These are phyloP conservation scores for Drosophila siamana DNA, from an alignment of 2,888 invertebrate species.

Conservation along the genomic window DNA sequence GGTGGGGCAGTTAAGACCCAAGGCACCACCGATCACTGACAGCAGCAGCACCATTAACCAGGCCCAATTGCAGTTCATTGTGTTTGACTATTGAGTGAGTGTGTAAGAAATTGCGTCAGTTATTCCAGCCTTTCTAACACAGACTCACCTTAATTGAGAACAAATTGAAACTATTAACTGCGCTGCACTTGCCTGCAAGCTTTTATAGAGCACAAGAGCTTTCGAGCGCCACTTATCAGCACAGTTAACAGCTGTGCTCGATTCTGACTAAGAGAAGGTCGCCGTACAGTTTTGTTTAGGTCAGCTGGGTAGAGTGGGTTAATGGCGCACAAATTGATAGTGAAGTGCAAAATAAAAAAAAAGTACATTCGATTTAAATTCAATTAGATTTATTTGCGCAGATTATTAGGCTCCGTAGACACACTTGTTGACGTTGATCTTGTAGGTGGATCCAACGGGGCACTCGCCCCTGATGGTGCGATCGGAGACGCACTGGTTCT, in stretches of 20 bases:
- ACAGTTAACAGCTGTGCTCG: conserved; percentile 28
- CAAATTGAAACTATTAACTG: conserved; percentile 45
- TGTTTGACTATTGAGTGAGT: neutral
- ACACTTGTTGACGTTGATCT: conserved; percentile 77
- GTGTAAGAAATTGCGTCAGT: neutral
- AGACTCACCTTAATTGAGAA: conserved; percentile 41
- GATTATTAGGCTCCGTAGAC: conserved; percentile 49
- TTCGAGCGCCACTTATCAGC: conserved; percentile 13
- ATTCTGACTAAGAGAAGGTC: conserved; percentile 20
- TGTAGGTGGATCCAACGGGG: conserved; percentile 74
- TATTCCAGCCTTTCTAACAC: neutral
- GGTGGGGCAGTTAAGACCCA: conserved; percentile 55
- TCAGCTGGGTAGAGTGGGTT: conserved; percentile 38
- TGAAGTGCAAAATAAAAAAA: conserved; percentile 1
- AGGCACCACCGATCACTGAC: conserved; percentile 37
- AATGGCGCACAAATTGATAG: conserved; percentile 37
- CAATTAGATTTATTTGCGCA: conserved; percentile 23
- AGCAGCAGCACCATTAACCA: conserved; percentile 61
- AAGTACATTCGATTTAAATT: conserved; percentile 25
- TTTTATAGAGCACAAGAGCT: conserved; percentile 48
- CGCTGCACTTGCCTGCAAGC: conserved; percentile 14
- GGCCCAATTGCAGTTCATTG: conserved; percentile 56
- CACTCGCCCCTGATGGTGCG: conserved; percentile 83
- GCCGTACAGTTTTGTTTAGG: neutral
- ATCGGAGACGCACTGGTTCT: conserved; percentile 59